phyloP scores from a whole-genome alignment of 2,797 vertebrate genomes.

The Platyrinchus mystaceus region DNA sequence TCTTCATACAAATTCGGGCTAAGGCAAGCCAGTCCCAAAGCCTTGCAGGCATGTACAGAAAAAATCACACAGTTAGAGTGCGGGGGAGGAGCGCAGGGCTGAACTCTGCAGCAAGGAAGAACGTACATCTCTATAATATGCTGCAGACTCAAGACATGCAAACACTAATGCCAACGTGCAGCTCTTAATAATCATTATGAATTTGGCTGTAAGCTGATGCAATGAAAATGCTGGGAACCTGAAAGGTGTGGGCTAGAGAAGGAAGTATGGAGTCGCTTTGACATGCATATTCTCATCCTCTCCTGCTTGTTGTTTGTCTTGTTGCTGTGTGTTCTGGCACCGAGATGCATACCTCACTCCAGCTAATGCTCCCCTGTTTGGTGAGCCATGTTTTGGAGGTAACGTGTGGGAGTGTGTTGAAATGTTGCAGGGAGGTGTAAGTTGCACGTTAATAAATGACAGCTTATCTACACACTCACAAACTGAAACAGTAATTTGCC shows the following conservation, averaged over 20 bases:
- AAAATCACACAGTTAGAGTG: background rate
- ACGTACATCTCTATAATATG: background rate
- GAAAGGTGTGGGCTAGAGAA: conserved; percentile 29
- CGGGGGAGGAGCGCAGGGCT: background rate
- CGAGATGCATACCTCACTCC: background rate
- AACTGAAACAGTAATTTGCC: conserved; percentile 30
- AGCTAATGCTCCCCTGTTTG: background rate
- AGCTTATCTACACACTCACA: conserved; percentile 13
- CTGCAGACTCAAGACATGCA: conserved; percentile 8
- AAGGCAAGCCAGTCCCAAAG: conserved; percentile 31
- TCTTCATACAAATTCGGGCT: background rate
- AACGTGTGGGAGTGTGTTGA: conserved; percentile 37
- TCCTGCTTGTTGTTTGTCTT: conserved; percentile 9
- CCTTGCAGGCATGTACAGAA: background rate
- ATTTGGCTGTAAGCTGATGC: background rate
- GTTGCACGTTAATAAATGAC: conserved; percentile 2
- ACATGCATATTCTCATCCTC: conserved; percentile 34
- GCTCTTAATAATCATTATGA: background rate
- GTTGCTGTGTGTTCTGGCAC: conserved; percentile 52
- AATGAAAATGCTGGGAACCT: conserved; percentile 35
- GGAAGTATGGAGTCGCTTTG: conserved; percentile 20
- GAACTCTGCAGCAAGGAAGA: conserved; percentile 1
- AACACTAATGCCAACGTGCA: background rate
- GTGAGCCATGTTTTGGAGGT: conserved; percentile 11
- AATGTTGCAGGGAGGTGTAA: background rate